Evolutionary conservation across 1,140 invertebrate genomes (phyloP).

Genomic region (Drosophila kepulauana): DNA sequence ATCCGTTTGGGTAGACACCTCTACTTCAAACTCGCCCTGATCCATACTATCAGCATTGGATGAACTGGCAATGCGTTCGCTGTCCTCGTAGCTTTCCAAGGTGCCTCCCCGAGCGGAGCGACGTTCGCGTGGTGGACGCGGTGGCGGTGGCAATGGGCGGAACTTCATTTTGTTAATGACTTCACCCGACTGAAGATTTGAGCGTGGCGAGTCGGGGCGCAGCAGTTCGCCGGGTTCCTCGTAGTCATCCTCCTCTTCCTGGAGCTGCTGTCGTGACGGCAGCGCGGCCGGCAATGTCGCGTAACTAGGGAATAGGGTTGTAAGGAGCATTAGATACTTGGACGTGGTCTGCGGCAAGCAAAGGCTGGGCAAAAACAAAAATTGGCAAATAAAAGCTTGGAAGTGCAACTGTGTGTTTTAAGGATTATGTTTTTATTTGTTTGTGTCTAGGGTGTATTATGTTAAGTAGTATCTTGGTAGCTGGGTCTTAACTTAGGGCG

Average conservation of each 20-base stretch:
- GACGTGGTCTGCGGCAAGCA: slow-evolving; percentile 32
- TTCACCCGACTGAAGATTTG: slow-evolving; percentile 88
- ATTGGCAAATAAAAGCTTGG: slow-evolving; percentile 20
- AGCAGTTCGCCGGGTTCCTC: slow-evolving; percentile 69
- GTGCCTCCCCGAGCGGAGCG: slow-evolving; percentile 82
- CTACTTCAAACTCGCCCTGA: slow-evolving; percentile 86
- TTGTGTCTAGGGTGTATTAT: slow-evolving; percentile 51
- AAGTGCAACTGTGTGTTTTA: slow-evolving; percentile 40
- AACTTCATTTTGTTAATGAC: slow-evolving; percentile 92
- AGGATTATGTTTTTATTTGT: slow-evolving; percentile 80
- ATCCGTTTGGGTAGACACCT: slow-evolving; percentile 93
- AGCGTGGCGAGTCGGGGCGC: slow-evolving; percentile 84
- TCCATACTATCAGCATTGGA: slow-evolving; percentile 76
- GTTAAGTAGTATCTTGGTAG: slow-evolving; percentile 30
- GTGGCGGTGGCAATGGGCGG: slow-evolving; percentile 92
- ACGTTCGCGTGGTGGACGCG: slow-evolving; percentile 89
- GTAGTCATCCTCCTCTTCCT: slow-evolving; percentile 73
- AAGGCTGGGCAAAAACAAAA: slow-evolving; percentile 36
- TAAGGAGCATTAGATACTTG: slow-evolving; percentile 67
- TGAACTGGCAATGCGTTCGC: slow-evolving; percentile 76
- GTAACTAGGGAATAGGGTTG: slow-evolving; percentile 67
- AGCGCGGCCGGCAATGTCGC: slow-evolving; percentile 42
- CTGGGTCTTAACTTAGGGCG: slow-evolving; percentile 49
- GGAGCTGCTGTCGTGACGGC: slow-evolving; percentile 16
- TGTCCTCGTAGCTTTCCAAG: slow-evolving; percentile 72